Evolutionary conservation across 2,113 vertebrate species (phyloP), one percentile per base, ranked within the genome.

Genomic region (Phylloscopus trochilus): DNA sequence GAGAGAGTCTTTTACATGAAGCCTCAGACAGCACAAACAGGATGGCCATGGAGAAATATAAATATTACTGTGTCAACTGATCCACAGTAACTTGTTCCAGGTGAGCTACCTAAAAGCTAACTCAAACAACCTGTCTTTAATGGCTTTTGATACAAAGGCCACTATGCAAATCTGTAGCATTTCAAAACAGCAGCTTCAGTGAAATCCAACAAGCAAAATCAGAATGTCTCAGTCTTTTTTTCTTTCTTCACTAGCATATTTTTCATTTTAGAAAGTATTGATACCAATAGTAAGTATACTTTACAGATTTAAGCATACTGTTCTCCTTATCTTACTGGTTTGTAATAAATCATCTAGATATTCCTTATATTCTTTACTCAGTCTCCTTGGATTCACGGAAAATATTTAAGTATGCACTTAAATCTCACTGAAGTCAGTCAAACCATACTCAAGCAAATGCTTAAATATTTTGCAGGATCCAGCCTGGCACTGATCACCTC

Each of bases 401-500:
- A 94, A 89, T 62, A 90, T 55, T 90, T 93, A 95, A 94, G 67
- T 35, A 80, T 62, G 49, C 51, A 41, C 66, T 95, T 78, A 67
- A 93, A 90, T 86, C 89, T 68, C 80, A 75, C 43, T 84, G 21
- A 80, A 89, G 46, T 66, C 88, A 89, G 26, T 52, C n/a, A 86
- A 84, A 56, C 12, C 0, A 1, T 79, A 77, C 56, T 59, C 66
- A 93, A 93, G 82, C n/a, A 88, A 85, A 91, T 47, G 55, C 88
- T 88, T 93, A 92, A 94, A 80, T 55, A 67, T 81, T 95, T 91
- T 89, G 66, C 73, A 90, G 90, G 55, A 84, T 76, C 75, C 89
- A 86, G 44, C 33, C 49, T 78, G 63, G 47, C 1, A 2, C 49
- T 53, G 39, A 84, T 60, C 72, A 96, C 77, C 90, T 84, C 91